phyloP scores from a whole-genome alignment of 2,797 vertebrate genomes.

The Chaunax sp. region DNA sequence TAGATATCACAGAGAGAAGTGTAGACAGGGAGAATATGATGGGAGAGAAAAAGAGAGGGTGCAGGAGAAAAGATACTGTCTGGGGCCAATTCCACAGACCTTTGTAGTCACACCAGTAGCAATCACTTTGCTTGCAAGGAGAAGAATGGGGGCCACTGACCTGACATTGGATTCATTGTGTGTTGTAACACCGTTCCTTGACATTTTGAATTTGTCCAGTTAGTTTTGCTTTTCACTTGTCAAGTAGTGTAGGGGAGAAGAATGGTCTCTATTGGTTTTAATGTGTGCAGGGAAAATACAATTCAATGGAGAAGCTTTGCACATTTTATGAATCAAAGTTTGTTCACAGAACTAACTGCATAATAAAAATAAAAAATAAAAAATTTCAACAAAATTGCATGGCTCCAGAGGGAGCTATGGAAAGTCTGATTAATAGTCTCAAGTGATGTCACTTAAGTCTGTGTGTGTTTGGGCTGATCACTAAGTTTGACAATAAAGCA shows the following conservation, averaged over 20 bases:
- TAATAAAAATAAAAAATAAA: no score
- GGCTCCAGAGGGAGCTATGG: no score
- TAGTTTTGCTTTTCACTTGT: slow-evolving; percentile 43
- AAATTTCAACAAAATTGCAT: no score
- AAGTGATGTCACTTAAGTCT: no score
- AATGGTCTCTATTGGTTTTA: not conserved
- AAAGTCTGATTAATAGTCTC: no score
- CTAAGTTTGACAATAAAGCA: no score
- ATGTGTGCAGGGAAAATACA: not conserved
- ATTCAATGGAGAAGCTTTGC: slow-evolving; percentile 2
- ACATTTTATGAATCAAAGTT: no score
- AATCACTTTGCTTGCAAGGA: slow-evolving; percentile 55
- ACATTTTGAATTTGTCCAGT: slow-evolving; percentile 41
- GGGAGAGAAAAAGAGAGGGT: slow-evolving; percentile 6
- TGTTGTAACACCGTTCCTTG: slow-evolving; percentile 32
- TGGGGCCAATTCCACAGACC: slow-evolving; percentile 50
- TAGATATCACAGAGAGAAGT: slow-evolving; percentile 57
- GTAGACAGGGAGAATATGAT: slow-evolving; percentile 33
- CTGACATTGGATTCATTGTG: slow-evolving; percentile 34
- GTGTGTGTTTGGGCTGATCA: no score
- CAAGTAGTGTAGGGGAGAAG: not conserved
- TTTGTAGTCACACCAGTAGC: slow-evolving; percentile 62
- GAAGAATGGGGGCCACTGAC: slow-evolving; percentile 54
- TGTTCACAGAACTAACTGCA: no score
- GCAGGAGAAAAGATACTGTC: slow-evolving; percentile 42